Evolutionary conservation across 2,888 invertebrate genomes (phyloP), one percentile per base, ranked within the genome.

Genomic region (Rhingia rostrata): DNA sequence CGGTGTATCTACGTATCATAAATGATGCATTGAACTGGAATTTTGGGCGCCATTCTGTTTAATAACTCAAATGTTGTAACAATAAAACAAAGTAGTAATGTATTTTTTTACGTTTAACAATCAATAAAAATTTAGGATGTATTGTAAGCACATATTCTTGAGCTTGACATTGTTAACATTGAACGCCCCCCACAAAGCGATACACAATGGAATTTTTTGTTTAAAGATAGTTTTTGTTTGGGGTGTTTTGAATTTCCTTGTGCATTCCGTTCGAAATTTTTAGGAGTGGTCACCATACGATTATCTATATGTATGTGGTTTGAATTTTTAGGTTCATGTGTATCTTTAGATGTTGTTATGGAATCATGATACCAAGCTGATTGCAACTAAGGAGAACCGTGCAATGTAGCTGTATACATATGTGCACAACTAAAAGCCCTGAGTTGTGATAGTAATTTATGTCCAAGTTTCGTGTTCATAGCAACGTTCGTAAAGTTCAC

Each of bases 401-500:
- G 32, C n/a, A 35, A 7, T 1, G 30, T 4, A 39, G n/a, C 7
- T 41, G 0, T 41, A 7, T 10, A 43, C 2, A 4, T 12, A 51
- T 69, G 9, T 9, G 58, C 56, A 45, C 56, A 66, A 70, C 7
- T 35, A 49, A 69, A 80, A 60, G 14, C 39, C 64, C 49, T 75
- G 80, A 84, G 56, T 75, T 75, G 74, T 70, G 64, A 33, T 49
- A 60, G 84, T 75, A 70, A 80, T 84, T 80, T 80, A 80, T 84
- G 84, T 84, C 80, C 80, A 66, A 75, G 64, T 66, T 84, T 74
- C 84, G 84, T 75, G 84, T 66, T 80, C 74, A 66, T 60, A 69
- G 60, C 66, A 69, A 84, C 80, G 70, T 77, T 72, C 32, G 60
- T 39, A 32, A 58, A 10, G 10, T 22, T 45, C 41, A 33, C 4